A percentile compares a stretch with the other conserved stretches of the same genome.
Evolutionary conservation across 2,797 vertebrate species (phyloP).

Genomic region (Tapirus indicus): DNA sequence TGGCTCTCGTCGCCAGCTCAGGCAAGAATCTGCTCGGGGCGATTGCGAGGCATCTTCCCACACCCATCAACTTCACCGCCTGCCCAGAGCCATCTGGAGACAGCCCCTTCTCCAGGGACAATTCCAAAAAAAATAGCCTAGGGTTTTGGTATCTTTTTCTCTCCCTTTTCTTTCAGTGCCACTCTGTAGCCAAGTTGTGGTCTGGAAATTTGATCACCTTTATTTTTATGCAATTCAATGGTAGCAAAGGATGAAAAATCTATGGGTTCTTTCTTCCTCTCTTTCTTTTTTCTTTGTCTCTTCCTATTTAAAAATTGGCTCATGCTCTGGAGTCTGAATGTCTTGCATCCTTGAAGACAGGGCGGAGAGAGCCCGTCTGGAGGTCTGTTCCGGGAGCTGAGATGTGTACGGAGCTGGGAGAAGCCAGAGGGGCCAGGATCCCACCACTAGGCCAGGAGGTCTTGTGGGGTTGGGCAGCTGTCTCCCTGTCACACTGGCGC

Average conservation of each 20-base stretch:
- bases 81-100: constrained; percentile 1
- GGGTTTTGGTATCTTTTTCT: neutral
- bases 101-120: neutral
- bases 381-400: neutral
- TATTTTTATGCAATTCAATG: neutral
- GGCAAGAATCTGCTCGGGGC: neutral
- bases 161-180: neutral
- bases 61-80: neutral
- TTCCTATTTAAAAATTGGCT: neutral
- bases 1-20: neutral
- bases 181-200: neutral
- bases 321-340: neutral
- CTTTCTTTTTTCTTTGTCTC: neutral
- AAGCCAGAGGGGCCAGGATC: neutral
- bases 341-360: neutral
- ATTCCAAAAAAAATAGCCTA: neutral
- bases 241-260: neutral
- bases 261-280: neutral
- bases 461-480: no score
- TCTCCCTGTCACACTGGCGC: neutral
- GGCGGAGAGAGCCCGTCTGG: neutral
- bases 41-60: neutral
- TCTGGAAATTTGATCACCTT: neutral
- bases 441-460: neutral
- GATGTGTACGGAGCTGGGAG: neutral